A percentile compares a stretch with the other conserved stretches of the same genome.
These are phyloP conservation scores for Phalacrocorax brasilianus DNA, from an alignment of 2,113 vertebrate genomes.

Conservation along the genomic window DNA sequence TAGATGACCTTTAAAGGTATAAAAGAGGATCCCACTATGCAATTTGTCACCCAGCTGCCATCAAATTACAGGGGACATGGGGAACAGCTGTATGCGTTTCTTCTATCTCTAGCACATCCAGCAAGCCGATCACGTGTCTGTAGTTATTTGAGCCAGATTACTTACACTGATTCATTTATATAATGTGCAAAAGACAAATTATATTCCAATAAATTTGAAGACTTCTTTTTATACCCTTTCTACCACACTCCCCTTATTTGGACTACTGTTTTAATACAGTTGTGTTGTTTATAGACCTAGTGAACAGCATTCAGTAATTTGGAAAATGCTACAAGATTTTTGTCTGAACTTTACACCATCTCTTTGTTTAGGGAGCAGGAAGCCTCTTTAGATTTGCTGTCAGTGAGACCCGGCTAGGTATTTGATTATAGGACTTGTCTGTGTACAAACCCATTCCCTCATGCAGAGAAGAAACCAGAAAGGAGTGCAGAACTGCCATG, in stretches of 20 bases:
- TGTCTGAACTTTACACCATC: background rate
- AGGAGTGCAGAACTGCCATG: background rate
- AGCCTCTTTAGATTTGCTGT: background rate
- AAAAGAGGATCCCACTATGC: background rate
- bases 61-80: background rate
- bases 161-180: background rate
- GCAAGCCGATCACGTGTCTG: fast-evolving
- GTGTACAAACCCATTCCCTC: background rate
- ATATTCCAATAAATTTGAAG: background rate
- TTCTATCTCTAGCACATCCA: background rate
- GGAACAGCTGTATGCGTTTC: background rate
- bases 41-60: background rate
- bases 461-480: background rate
- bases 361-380: background rate
- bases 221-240: background rate
- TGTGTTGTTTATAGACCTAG: background rate
- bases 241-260: background rate
- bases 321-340: background rate
- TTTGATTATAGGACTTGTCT: background rate
- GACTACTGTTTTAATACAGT: background rate
- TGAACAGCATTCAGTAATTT: background rate
- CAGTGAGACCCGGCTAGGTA: background rate
- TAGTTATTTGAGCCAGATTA: background rate
- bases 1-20: background rate
- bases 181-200: background rate